Evolutionary conservation across 2,888 invertebrate species (phyloP).

Genomic region (Herminia tarsipennalis): DNA sequence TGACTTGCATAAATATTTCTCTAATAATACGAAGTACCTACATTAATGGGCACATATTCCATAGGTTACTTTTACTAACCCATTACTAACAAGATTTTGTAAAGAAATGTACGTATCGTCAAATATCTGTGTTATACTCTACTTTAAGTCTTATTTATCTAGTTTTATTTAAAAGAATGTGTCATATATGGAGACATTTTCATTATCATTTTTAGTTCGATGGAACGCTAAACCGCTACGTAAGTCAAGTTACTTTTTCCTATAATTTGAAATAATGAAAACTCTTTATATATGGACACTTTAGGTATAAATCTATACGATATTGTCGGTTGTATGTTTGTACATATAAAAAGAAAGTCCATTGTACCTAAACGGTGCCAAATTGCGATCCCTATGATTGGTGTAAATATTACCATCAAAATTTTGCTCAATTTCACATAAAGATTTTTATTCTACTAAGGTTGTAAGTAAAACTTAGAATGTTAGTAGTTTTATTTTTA

Average conservation of each 20-base stretch:
- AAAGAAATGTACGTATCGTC: slow-evolving; percentile 66
- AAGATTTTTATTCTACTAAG: slow-evolving; percentile 6
- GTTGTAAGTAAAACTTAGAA: background rate
- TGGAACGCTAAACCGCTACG: no score
- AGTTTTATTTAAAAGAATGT: slow-evolving; percentile 12
- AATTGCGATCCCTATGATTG: slow-evolving; percentile 51
- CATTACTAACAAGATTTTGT: slow-evolving; percentile 36
- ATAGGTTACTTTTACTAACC: slow-evolving; percentile 31
- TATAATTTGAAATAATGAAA: slow-evolving; percentile 8
- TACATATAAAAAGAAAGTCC: slow-evolving; percentile 66
- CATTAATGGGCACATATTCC: background rate
- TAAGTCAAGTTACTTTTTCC: no score
- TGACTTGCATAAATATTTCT: no score
- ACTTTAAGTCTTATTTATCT: slow-evolving; percentile 61
- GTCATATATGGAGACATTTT: slow-evolving; percentile 6
- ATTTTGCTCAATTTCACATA: slow-evolving; percentile 66
- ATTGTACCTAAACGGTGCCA: slow-evolving; percentile 81
- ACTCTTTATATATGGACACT: slow-evolving; percentile 13
- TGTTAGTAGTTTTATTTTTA: background rate
- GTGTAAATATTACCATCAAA: slow-evolving; percentile 52
- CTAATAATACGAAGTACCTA: no score
- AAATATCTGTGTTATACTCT: slow-evolving; percentile 77
- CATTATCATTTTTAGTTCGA: background rate
- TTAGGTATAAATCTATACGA: slow-evolving; percentile 26
- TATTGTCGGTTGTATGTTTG: slow-evolving; percentile 52